phyloP scores from a whole-genome alignment of 2,888 invertebrate species.

The Agrochola circellaris region DNA sequence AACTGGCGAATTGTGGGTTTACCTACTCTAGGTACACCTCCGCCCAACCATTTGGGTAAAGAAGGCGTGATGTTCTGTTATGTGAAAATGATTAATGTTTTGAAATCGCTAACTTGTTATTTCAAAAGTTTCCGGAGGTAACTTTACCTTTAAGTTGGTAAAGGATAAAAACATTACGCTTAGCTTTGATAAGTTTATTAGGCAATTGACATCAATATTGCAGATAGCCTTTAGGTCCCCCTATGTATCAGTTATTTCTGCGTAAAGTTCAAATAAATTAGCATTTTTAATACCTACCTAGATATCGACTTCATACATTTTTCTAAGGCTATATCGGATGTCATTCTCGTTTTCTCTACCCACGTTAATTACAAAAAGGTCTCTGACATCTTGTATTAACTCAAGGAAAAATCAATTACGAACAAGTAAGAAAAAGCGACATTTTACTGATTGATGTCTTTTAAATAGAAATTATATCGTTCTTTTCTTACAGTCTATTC shows the following conservation, averaged over 20 bases:
- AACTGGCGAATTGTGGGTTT: too few species aligned
- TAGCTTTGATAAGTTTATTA: conserved; percentile 16
- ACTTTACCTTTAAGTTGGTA: background rate
- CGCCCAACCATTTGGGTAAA: too few species aligned
- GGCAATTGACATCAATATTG: conserved; percentile 7
- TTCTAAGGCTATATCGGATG: background rate
- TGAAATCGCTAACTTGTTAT: conserved; percentile 11
- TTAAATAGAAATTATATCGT: too few species aligned
- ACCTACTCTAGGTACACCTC: too few species aligned
- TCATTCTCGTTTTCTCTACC: conserved; percentile 1
- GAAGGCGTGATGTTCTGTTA: too few species aligned
- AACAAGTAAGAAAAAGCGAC: background rate
- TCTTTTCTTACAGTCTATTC: too few species aligned
- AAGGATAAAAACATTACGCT: conserved; percentile 5
- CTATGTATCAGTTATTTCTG: background rate
- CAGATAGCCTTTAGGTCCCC: background rate
- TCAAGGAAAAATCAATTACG: conserved; percentile 35
- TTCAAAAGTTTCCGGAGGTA: conserved; percentile 25
- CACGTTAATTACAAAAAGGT: conserved; percentile 1
- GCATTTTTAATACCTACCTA: background rate
- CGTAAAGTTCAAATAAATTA: conserved; percentile 13
- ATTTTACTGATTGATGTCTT: conserved; percentile 4
- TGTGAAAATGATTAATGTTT: background rate
- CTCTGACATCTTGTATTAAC: conserved; percentile 12
- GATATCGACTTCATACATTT: background rate